phyloP scores from a whole-genome alignment of 37 sponge, comb jelly and placozoan species.

The Diacarnus erythraeanus region DNA sequence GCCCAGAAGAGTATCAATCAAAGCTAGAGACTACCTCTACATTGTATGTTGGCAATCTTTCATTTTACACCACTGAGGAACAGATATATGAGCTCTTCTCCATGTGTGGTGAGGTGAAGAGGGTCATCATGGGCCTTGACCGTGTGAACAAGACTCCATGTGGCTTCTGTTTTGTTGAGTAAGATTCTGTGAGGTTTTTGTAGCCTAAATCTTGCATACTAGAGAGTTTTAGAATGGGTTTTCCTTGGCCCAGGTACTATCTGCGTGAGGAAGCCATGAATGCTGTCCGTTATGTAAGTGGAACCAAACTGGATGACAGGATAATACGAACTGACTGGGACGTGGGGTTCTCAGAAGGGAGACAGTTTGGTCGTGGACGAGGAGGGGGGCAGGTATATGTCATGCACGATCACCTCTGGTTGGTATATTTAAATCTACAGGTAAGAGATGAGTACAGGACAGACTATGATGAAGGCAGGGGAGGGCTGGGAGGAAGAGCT shows the following conservation, averaged over 20 bases:
- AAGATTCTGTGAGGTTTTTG: constrained; percentile 32
- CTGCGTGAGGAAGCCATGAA: constrained; percentile 74
- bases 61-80: constrained; percentile 97
- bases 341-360: constrained; percentile 93
- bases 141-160: constrained; percentile 92
- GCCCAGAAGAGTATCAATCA: constrained; percentile 66
- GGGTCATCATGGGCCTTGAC: constrained; percentile 98
- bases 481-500: constrained; percentile 78
- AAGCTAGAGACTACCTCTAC: constrained; percentile 67
- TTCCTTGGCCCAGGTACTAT: constrained; percentile 78
- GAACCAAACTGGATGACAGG: constrained; percentile 96
- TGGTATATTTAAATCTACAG: constrained; percentile 28
- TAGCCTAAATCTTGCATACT: too few species aligned
- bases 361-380: constrained; percentile 96
- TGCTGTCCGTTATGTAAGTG: constrained; percentile 82
- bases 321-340: constrained; percentile 96
- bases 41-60: constrained; percentile 96
- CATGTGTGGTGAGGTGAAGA: constrained; percentile 95
- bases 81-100: constrained; percentile 97
- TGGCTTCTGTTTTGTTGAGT: constrained; percentile 99
- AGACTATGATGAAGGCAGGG: constrained; percentile 92
- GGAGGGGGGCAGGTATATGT: constrained; percentile 90
- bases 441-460: constrained; percentile 93
- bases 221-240: too few species aligned
- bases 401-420: not conserved